A percentile compares a stretch with the other conserved stretches of the same genome.
Evolutionary conservation across 2,113 vertebrate species (phyloP).

Genomic region (Manacus vitellinus): DNA sequence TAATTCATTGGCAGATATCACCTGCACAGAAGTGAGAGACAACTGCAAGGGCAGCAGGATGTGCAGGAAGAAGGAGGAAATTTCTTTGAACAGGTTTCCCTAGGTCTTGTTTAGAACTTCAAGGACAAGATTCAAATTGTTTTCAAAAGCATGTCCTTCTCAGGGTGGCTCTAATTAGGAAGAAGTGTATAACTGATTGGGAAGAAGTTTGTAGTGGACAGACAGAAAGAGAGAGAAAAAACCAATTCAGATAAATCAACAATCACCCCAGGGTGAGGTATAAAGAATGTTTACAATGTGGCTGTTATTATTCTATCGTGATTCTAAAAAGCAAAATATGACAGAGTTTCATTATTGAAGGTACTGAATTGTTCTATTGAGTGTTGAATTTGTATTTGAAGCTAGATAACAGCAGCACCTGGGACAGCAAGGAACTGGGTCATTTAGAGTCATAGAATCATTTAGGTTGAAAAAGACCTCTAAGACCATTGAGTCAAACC

Average conservation of each 20-base stretch:
- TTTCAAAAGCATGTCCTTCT: background rate
- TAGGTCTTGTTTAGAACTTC: background rate
- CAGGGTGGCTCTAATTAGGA: background rate
- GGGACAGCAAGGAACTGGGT: background rate
- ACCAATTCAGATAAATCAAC: background rate
- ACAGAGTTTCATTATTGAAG: background rate
- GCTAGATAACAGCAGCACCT: too few species aligned
- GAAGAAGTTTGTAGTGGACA: background rate
- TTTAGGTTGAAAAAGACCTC: background rate
- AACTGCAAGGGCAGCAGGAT: background rate
- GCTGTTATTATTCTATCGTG: background rate
- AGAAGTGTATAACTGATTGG: background rate
- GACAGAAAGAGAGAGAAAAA: background rate
- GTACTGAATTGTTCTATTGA: background rate
- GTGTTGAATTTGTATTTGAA: background rate
- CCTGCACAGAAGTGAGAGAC: background rate
- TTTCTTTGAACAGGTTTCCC: background rate
- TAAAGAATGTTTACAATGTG: background rate
- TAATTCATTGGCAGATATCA: background rate
- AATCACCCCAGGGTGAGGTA: background rate
- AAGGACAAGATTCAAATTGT: background rate
- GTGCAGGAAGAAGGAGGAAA: background rate
- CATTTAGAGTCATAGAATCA: background rate
- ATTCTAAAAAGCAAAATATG: background rate
- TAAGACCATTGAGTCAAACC: background rate